A percentile compares a stretch with the other conserved stretches of the same genome.
These are phyloP conservation scores for Acanthaster planci DNA, from an alignment of 35 echinoderm and acorn worm genomes.

Conservation along the genomic window DNA sequence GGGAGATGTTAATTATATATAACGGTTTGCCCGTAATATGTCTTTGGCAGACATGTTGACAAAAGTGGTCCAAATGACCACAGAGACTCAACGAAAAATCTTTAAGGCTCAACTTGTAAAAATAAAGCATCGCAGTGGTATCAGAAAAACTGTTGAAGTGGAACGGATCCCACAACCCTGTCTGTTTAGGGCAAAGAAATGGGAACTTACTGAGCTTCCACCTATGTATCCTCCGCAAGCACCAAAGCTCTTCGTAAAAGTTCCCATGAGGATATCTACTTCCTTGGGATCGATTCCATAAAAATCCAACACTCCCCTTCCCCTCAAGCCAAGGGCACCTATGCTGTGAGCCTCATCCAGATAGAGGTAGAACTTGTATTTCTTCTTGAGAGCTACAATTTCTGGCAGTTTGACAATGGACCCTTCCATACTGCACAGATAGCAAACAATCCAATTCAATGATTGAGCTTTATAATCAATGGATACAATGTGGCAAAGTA, in stretches of 20 bases:
- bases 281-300: constrained; percentile 83
- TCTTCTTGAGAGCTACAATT: constrained; percentile 85
- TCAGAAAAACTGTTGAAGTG: too few relatives aligned
- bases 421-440: constrained; percentile 79
- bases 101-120: too few relatives aligned
- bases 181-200: too few relatives aligned
- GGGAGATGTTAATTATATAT: too few relatives aligned
- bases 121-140: too few relatives aligned
- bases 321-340: constrained; percentile 76
- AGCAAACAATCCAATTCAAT: constrained; percentile 1
- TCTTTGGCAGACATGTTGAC: too few relatives aligned
- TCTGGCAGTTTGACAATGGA: constrained; percentile 78
- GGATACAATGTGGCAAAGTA: too few relatives aligned
- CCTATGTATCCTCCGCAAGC: constrained; percentile 80
- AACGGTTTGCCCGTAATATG: too few relatives aligned
- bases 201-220: not conserved
- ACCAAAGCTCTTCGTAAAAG: constrained; percentile 97
- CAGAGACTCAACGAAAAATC: too few relatives aligned
- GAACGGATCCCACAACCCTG: too few relatives aligned
- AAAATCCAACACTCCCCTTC: constrained; percentile 85
- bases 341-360: constrained; percentile 96
- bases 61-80: too few relatives aligned
- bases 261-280: constrained; percentile 95
- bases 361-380: constrained; percentile 93
- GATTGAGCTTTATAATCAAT: not conserved